phyloP scores from a whole-genome alignment of 2,113 vertebrate species.

The Gobius niger region DNA sequence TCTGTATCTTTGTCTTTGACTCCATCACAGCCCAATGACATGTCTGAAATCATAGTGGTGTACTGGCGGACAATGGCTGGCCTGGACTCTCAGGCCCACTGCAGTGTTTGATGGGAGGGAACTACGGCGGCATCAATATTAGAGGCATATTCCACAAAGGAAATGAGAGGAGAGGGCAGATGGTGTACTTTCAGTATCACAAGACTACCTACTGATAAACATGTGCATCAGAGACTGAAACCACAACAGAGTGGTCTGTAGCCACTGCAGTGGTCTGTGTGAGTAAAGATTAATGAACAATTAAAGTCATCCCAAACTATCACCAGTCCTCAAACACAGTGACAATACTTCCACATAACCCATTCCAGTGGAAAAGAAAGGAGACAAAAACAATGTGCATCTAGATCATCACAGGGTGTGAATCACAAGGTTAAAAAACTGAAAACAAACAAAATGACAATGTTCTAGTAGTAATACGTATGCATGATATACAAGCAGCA shows the following conservation, averaged over 20 bases:
- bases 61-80: slow-evolving; percentile 75
- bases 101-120: slow-evolving; percentile 60
- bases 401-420: slow-evolving; percentile 85
- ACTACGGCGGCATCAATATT: slow-evolving; percentile 12
- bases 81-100: slow-evolving; percentile 82
- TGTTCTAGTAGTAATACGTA: slow-evolving; percentile 76
- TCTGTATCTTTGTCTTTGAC: background rate
- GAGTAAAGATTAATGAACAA: slow-evolving; percentile 65
- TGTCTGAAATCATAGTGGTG: slow-evolving; percentile 82
- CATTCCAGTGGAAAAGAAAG: slow-evolving; percentile 89
- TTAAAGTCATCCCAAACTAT: slow-evolving; percentile 73
- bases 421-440: slow-evolving; percentile 73
- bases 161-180: slow-evolving; percentile 18
- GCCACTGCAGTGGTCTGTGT: slow-evolving; percentile 69
- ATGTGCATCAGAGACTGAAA: slow-evolving; percentile 33
- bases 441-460: slow-evolving; percentile 78
- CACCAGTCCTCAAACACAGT: slow-evolving; percentile 82
- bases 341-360: slow-evolving; percentile 90
- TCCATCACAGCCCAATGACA: slow-evolving; percentile 89
- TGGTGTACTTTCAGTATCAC: slow-evolving; percentile 27
- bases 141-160: slow-evolving; percentile 15
- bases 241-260: slow-evolving; percentile 41
- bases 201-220: slow-evolving; percentile 26
- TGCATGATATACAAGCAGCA: slow-evolving; percentile 93
- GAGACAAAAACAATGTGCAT: slow-evolving; percentile 88